These are phyloP conservation scores for Sorex fumeus DNA, from an alignment of 2,113 vertebrate genomes.

Conservation along the genomic window DNA sequence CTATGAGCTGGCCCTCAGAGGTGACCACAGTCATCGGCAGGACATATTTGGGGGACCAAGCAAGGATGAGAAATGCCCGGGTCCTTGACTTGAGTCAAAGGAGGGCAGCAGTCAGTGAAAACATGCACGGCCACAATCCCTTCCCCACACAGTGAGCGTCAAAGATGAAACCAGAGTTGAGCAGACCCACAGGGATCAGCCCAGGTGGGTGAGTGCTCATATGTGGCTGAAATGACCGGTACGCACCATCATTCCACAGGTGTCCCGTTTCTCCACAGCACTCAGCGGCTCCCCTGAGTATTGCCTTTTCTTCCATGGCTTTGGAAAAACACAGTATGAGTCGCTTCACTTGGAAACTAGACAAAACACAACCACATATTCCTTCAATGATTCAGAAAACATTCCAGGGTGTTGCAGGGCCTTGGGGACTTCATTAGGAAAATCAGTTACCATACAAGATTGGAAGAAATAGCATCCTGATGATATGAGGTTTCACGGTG, in stretches of 20 bases:
- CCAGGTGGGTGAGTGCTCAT: not conserved
- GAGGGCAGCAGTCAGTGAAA: not conserved
- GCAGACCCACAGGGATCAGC: not conserved
- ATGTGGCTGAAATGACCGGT: not conserved
- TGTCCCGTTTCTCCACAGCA: constrained; percentile 13
- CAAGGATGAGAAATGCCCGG: not conserved
- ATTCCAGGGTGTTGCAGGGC: constrained; percentile 34
- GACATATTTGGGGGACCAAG: not conserved
- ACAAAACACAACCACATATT: not conserved
- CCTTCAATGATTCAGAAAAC: constrained; percentile 35
- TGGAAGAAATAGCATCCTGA: constrained; percentile 38
- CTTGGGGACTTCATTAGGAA: constrained; percentile 27
- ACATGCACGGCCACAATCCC: not conserved
- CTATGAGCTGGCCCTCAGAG: not conserved
- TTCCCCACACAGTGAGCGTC: not conserved
- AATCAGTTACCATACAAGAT: constrained; percentile 17
- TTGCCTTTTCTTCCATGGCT: not conserved
- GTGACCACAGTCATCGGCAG: not conserved
- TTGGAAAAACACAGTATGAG: constrained; percentile 42
- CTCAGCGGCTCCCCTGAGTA: not conserved
- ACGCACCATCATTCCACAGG: not conserved
- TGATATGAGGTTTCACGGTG: not conserved
- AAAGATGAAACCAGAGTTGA: not conserved
- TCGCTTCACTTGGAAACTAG: constrained; percentile 39
- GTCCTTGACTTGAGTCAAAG: not conserved